phyloP scores from a whole-genome alignment of 2,113 vertebrate species.

The Phaethornis superciliosus region DNA sequence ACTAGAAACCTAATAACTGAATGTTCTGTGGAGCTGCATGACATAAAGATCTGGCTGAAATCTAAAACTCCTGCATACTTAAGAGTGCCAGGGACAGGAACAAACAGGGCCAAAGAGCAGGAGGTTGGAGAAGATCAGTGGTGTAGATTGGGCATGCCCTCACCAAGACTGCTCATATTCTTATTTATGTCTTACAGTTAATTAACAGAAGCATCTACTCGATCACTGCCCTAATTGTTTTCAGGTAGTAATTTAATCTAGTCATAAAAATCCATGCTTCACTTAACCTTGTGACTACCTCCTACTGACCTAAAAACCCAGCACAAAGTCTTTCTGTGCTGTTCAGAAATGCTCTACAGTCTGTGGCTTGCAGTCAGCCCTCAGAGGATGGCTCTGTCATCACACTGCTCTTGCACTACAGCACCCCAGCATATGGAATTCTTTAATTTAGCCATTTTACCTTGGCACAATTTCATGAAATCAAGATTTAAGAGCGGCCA shows the following conservation, averaged over 20 bases:
- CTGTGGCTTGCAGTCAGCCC: not conserved
- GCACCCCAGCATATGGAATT: no score
- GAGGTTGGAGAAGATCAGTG: not conserved
- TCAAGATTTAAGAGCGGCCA: not conserved
- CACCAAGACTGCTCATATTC: not conserved
- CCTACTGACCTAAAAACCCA: not conserved
- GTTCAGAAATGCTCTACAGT: not conserved
- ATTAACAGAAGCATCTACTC: not conserved
- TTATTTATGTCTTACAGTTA: not conserved
- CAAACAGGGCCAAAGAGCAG: not conserved
- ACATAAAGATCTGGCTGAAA: not conserved
- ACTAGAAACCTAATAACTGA: not conserved
- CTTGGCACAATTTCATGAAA: not conserved
- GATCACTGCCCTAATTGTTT: not conserved
- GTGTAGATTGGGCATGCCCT: not conserved
- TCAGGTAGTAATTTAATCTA: not conserved
- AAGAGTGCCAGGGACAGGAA: not conserved
- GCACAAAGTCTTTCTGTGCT: not conserved
- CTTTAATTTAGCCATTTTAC: not conserved
- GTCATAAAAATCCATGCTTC: not conserved
- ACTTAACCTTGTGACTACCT: not conserved
- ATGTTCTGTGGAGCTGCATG: not conserved
- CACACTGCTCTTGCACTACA: fast-evolving
- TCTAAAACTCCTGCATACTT: not conserved
- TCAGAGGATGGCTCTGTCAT: not conserved